Evolutionary conservation across 1,140 invertebrate genomes (phyloP).

Genomic region (Ips nitidus): DNA sequence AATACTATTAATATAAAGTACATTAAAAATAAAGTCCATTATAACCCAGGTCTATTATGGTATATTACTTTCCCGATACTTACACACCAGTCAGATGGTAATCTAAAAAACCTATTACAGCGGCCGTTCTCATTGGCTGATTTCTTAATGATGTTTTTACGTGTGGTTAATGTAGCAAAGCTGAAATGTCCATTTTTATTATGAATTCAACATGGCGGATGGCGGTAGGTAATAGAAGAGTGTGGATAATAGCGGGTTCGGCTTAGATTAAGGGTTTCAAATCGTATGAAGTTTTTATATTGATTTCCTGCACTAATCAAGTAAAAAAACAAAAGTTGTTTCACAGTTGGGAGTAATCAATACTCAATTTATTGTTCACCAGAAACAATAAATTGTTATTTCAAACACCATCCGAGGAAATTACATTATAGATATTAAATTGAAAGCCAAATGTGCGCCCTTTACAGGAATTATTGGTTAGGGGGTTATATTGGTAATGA

Average conservation of each 20-base stretch:
- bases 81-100: slow-evolving; percentile 38
- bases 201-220: slow-evolving; percentile 51
- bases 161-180: slow-evolving; percentile 47
- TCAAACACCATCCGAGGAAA: slow-evolving; percentile 4
- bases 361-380: too few relatives aligned
- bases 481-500: slow-evolving; percentile 26
- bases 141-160: slow-evolving; percentile 51
- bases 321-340: too few relatives aligned
- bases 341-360: too few relatives aligned
- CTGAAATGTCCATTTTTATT: slow-evolving; percentile 51
- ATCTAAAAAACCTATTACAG: slow-evolving; percentile 49
- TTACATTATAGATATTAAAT: slow-evolving; percentile 28
- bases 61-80: slow-evolving; percentile 27
- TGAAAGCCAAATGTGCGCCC: slow-evolving; percentile 24
- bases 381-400: slow-evolving; percentile 6
- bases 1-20: slow-evolving; percentile 22
- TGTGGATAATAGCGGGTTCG: neutral
- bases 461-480: slow-evolving; percentile 17
- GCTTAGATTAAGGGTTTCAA: too few relatives aligned
- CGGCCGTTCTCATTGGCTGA: slow-evolving; percentile 49
- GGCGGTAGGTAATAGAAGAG: slow-evolving; percentile 31
- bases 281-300: too few relatives aligned
- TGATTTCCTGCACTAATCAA: too few relatives aligned
- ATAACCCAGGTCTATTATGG: neutral
- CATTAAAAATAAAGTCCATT: slow-evolving; percentile 12